A percentile compares a stretch with the other conserved stretches of the same genome.
Conservation (phyloP, 2,113 vertebrate genomes). For the Daboia siamensis region DNA sequence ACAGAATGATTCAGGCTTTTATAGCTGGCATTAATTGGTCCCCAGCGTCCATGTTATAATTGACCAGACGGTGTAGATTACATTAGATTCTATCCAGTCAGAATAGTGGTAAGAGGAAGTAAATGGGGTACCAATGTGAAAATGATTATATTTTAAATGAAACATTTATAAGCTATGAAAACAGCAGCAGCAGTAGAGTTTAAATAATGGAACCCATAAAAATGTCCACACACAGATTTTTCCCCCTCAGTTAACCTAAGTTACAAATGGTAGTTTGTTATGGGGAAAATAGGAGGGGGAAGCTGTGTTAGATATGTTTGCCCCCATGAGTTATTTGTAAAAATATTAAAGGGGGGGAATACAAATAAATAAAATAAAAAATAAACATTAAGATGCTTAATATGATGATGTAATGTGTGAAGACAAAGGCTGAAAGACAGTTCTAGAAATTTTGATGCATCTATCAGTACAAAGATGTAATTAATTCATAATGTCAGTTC, state of each 20-base stretch:
- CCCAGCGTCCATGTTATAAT: constrained; percentile 85
- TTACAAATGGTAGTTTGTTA: constrained; percentile 46
- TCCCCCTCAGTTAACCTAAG: constrained; percentile 54
- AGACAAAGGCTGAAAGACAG: constrained; percentile 49
- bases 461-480: neutral
- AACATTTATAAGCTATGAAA: constrained; percentile 71
- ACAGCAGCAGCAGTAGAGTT: constrained; percentile 58
- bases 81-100: constrained; percentile 75
- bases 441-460: neutral
- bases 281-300: neutral
- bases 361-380: neutral
- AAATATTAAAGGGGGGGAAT: neutral
- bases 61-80: constrained; percentile 80
- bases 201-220: constrained; percentile 63
- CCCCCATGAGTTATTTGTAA: neutral
- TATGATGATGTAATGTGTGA: constrained; percentile 55
- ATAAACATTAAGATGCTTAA: constrained; percentile 53
- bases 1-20: constrained; percentile 95
- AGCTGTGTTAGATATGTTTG: neutral
- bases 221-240: constrained; percentile 46
- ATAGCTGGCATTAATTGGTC: constrained; percentile 94
- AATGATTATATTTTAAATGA: constrained; percentile 86
- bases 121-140: constrained; percentile 78
- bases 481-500: constrained; percentile 1
- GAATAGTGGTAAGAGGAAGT: constrained; percentile 77